These are phyloP conservation scores for Sciurus carolinensis DNA, from an alignment of 2,797 vertebrate species.

Conservation along the genomic window DNA sequence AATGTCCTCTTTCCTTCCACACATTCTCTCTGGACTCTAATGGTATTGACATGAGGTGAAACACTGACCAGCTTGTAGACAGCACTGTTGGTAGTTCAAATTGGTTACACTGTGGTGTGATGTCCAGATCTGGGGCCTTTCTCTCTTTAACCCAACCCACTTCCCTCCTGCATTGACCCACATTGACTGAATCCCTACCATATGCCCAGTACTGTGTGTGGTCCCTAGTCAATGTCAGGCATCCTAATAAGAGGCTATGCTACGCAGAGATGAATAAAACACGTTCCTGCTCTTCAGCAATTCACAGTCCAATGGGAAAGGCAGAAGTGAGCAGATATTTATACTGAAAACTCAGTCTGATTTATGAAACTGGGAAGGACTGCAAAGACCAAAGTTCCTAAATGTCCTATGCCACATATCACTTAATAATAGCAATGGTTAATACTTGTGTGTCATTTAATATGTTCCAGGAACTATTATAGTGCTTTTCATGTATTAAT, in stretches of 20 bases:
- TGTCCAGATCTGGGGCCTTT: background rate
- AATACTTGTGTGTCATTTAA: background rate
- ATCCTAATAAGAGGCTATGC: background rate
- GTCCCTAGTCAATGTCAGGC: background rate
- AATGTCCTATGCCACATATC: background rate
- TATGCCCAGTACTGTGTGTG: background rate
- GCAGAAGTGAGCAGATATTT: background rate
- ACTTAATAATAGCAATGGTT: background rate
- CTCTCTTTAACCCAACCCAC: background rate
- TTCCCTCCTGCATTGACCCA: background rate
- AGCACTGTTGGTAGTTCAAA: background rate
- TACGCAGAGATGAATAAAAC: background rate
- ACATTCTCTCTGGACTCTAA: background rate
- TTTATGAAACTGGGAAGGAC: constrained; percentile 35
- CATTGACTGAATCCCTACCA: background rate
- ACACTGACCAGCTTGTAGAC: background rate
- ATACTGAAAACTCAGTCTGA: background rate
- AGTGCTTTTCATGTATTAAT: background rate
- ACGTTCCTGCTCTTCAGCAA: background rate
- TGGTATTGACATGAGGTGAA: background rate
- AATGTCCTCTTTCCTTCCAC: background rate
- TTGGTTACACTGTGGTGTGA: background rate
- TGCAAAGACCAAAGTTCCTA: background rate
- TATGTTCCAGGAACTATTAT: constrained; percentile 16
- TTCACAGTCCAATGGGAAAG: background rate